These are phyloP conservation scores for Arrhamphus sclerolepis DNA, from an alignment of 2,797 vertebrate species.

Conservation along the genomic window DNA sequence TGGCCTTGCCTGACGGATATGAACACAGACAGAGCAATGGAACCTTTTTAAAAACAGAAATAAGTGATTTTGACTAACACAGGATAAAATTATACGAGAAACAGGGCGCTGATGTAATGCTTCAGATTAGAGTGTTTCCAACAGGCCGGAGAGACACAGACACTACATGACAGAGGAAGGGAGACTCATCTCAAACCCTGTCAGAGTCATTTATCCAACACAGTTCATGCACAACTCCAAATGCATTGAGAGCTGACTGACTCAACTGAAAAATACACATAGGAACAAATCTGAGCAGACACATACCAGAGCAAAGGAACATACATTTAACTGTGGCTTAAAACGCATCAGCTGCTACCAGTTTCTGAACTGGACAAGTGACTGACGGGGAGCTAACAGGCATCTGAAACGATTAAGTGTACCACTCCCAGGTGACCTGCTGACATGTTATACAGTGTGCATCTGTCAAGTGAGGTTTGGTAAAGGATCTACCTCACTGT, in stretches of 20 bases:
- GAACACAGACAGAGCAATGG: slow-evolving; percentile 27
- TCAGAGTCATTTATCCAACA: slow-evolving; percentile 33
- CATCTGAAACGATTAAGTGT: slow-evolving; percentile 15
- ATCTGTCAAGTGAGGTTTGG: no score
- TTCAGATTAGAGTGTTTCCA: slow-evolving; percentile 57
- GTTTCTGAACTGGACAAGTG: slow-evolving; percentile 26
- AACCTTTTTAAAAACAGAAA: slow-evolving; percentile 28
- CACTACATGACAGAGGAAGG: slow-evolving; percentile 48
- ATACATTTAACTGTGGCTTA: neutral
- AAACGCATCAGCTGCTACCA: slow-evolving; percentile 23
- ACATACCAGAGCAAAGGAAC: neutral
- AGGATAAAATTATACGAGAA: slow-evolving; percentile 42
- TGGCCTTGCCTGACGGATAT: slow-evolving; percentile 16
- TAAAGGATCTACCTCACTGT: no score
- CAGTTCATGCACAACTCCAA: slow-evolving; percentile 31
- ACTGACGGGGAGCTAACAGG: slow-evolving; percentile 20
- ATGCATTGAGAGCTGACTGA: slow-evolving; percentile 34
- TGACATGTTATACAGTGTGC: no score
- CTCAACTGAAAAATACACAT: slow-evolving; percentile 24
- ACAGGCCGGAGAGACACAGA: slow-evolving; percentile 61
- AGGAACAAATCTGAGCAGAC: slow-evolving; percentile 9
- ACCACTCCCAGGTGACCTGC: slow-evolving; percentile 36
- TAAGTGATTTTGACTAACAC: slow-evolving; percentile 46
- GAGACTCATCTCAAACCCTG: slow-evolving; percentile 32
- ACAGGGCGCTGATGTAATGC: slow-evolving; percentile 30